These are phyloP conservation scores for Capitella teleta DNA, from an alignment of 1,140 invertebrate species.

Conservation along the genomic window DNA sequence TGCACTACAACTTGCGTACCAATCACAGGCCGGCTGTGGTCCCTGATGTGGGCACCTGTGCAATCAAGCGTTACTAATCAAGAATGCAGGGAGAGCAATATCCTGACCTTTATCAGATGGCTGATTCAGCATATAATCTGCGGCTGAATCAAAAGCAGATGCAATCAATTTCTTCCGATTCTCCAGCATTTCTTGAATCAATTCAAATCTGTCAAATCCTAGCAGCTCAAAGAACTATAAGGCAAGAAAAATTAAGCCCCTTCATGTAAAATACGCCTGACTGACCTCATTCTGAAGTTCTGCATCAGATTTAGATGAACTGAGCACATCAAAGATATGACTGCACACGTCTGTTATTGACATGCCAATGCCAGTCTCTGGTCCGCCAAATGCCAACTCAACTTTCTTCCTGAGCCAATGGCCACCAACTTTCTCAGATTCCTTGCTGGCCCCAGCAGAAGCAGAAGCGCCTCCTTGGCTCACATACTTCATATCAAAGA, in stretches of 20 bases:
- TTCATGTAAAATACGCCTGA: background rate
- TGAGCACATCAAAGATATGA: conserved; percentile 34
- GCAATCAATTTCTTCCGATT: conserved; percentile 45
- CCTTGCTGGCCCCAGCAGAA: background rate
- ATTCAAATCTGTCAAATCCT: conserved; percentile 76
- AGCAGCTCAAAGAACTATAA: conserved; percentile 63
- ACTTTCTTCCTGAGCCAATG: conserved; percentile 25
- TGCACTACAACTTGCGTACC: background rate
- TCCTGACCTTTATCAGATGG: background rate
- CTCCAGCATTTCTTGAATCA: conserved; percentile 65
- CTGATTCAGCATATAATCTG: background rate
- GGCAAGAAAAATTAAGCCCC: background rate
- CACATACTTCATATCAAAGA: conserved; percentile 44
- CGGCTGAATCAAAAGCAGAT: conserved; percentile 12
- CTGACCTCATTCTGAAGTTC: conserved; percentile 66
- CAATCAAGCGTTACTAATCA: background rate
- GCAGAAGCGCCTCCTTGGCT: background rate
- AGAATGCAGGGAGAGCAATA: background rate
- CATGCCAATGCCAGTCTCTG: conserved; percentile 19
- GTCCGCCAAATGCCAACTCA: conserved; percentile 18
- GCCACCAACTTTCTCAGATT: conserved; percentile 13
- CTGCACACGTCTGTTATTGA: conserved; percentile 23
- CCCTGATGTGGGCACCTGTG: background rate
- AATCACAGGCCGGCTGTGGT: background rate
- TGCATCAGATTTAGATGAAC: conserved; percentile 44